phyloP scores from a whole-genome alignment of 2,797 vertebrate genomes.

The Arrhamphus sclerolepis region DNA sequence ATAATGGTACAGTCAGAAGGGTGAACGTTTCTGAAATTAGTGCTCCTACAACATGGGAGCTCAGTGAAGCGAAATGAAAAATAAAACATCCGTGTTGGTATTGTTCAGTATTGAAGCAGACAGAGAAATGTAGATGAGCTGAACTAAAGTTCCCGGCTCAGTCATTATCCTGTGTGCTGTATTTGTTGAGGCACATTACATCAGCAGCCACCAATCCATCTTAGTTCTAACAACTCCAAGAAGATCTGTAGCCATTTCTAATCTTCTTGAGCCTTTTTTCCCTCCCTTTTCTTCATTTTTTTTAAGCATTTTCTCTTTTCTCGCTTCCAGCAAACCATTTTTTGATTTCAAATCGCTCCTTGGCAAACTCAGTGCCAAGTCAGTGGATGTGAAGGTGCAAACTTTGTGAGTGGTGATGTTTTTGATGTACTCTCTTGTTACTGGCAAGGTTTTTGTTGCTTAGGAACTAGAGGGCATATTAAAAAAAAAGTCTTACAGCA shows the following conservation, averaged over 20 bases:
- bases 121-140: slow-evolving; percentile 44
- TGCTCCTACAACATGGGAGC: slow-evolving; percentile 46
- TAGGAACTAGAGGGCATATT: slow-evolving; percentile 59
- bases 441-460: slow-evolving; percentile 76
- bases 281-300: slow-evolving; percentile 19
- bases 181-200: slow-evolving; percentile 57
- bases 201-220: slow-evolving; percentile 65
- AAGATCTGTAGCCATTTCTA: slow-evolving; percentile 68
- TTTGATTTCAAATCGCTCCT: slow-evolving; percentile 68
- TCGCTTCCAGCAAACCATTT: slow-evolving; percentile 49
- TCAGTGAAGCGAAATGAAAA: slow-evolving; percentile 28
- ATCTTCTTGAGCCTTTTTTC: slow-evolving; percentile 49
- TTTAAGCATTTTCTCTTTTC: slow-evolving; percentile 37
- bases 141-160: slow-evolving; percentile 45
- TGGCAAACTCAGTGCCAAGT: slow-evolving; percentile 63
- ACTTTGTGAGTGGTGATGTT: slow-evolving; percentile 72
- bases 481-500: slow-evolving; percentile 60
- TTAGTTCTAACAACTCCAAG: slow-evolving; percentile 61
- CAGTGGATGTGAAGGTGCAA: slow-evolving; percentile 64
- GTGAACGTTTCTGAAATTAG: slow-evolving; percentile 41
- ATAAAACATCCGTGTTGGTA: slow-evolving; percentile 23
- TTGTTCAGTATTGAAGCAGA: slow-evolving; percentile 35
- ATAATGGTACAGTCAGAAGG: slow-evolving; percentile 52
- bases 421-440: slow-evolving; percentile 76
- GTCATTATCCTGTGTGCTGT: slow-evolving; percentile 47